A percentile compares a stretch with the other conserved stretches of the same genome.
phyloP scores from a whole-genome alignment of 1,140 invertebrate genomes.

The Palaemon carinicauda region DNA sequence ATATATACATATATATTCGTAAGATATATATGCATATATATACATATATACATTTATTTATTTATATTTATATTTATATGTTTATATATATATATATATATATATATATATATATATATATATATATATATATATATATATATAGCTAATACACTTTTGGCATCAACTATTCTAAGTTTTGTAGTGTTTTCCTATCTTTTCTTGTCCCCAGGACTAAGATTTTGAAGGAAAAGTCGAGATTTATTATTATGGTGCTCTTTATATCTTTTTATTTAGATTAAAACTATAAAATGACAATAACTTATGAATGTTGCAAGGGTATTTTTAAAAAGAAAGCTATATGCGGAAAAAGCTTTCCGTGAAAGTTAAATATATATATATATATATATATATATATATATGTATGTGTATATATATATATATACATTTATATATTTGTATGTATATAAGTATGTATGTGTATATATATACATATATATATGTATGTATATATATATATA shows the following conservation, averaged over 20 bases:
- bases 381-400: not conserved
- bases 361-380: no score
- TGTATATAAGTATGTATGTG: not conserved
- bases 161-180: no score
- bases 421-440: not conserved
- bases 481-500: not conserved
- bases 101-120: not conserved
- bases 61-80: not conserved
- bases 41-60: not conserved
- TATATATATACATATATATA: not conserved
- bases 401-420: not conserved
- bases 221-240: no score
- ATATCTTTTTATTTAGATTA: no score
- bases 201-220: no score
- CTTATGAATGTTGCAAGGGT: no score
- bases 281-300: no score
- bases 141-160: no score
- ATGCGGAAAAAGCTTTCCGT: no score
- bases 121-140: not conserved
- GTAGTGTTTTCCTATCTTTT: no score
- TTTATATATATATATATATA: not conserved
- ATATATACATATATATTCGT: not conserved
- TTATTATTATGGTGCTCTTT: no score
- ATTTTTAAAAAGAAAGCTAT: no score
- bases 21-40: not conserved